Evolutionary conservation across 2,113 vertebrate genomes (phyloP).

Genomic region (Lepidothrix coronata): DNA sequence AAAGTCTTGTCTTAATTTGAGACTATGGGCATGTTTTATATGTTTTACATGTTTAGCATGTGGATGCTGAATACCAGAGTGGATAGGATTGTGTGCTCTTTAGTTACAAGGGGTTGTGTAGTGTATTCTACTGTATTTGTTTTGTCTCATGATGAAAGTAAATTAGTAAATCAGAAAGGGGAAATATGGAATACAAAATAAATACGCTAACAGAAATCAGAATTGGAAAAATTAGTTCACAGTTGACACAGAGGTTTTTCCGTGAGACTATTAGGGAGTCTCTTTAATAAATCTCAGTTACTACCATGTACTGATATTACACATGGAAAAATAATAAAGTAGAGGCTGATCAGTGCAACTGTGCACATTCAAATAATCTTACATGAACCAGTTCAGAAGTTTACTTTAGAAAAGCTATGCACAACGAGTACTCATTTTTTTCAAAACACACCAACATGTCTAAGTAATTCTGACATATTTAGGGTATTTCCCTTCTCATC

Average conservation of each 20-base stretch:
- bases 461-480: constrained; percentile 63
- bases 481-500: constrained; percentile 53
- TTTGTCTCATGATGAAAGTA: neutral
- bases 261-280: neutral
- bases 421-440: constrained; percentile 17
- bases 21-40: neutral
- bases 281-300: constrained; percentile 13
- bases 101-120: neutral
- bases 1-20: neutral
- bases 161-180: constrained; percentile 10
- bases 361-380: neutral
- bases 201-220: neutral
- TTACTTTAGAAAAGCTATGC: neutral
- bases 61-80: neutral
- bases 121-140: neutral
- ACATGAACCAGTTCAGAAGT: neutral
- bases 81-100: neutral
- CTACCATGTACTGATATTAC: neutral
- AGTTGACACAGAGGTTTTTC: neutral
- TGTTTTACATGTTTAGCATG: neutral
- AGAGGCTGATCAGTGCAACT: neutral
- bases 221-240: neutral
- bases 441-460: constrained; percentile 30
- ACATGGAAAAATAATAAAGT: neutral
- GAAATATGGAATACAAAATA: neutral